These are phyloP conservation scores for Aeoliscus strigatus DNA, from an alignment of 2,797 vertebrate genomes.

Conservation along the genomic window DNA sequence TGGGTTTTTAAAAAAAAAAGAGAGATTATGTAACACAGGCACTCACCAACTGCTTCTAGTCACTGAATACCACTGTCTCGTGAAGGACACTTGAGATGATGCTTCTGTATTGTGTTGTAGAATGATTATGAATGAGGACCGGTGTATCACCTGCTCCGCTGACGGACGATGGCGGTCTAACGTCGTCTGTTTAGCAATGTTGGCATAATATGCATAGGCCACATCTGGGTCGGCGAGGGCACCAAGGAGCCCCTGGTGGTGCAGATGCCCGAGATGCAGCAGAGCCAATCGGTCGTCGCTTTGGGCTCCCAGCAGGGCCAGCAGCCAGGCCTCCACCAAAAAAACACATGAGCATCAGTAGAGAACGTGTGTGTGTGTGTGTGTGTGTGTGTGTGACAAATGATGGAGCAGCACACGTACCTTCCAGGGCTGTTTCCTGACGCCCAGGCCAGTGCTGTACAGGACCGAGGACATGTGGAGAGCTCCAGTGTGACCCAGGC, in stretches of 20 bases:
- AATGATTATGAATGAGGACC: too few species aligned
- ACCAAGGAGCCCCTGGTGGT: constrained; percentile 66
- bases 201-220: constrained; percentile 79
- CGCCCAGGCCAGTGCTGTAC: constrained; percentile 69
- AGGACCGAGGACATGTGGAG: constrained; percentile 72
- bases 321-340: constrained; percentile 68
- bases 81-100: too few species aligned
- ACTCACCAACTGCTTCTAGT: too few species aligned
- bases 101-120: too few species aligned
- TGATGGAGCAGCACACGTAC: constrained; percentile 45
- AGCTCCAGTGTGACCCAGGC: constrained; percentile 69
- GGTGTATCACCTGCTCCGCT: constrained; percentile 65
- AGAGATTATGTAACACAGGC: too few species aligned
- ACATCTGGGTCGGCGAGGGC: constrained; percentile 64
- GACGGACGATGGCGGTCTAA: constrained; percentile 60
- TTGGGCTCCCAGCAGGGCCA: constrained; percentile 74
- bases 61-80: too few species aligned
- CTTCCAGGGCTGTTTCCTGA: constrained; percentile 61
- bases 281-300: constrained; percentile 72
- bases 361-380: too few species aligned
- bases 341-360: constrained; percentile 9
- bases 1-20: too few species aligned
- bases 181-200: constrained; percentile 74
- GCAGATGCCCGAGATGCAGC: constrained; percentile 73
- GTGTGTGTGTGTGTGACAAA: too few species aligned